Base-by-base conservation (phyloP, 1,140 invertebrate species). In the Homarus americanus region DNA sequence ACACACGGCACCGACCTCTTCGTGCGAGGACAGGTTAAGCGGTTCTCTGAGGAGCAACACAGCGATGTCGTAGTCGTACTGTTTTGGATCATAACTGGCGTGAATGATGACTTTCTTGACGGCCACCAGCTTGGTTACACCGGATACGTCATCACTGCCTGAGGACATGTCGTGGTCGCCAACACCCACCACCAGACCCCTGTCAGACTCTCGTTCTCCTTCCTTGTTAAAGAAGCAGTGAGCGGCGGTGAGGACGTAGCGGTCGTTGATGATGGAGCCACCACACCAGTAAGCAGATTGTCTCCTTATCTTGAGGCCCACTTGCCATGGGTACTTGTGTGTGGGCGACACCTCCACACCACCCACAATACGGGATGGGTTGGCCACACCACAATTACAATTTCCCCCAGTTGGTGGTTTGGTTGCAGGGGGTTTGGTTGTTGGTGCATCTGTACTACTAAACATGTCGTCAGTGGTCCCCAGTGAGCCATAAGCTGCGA, bases 31-130 rank as follows among this genome's bases (percentile, higher is more conserved):
- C 7, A 92, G 91, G 20, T 76, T 38, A 7, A 91, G 69, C 24
- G 82, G 40, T 58, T 82, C 72, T 12, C 41, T 34, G 17, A 93
- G 82, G 28, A 36, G 28, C 34, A 94, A 72, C 15, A 94, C 80
- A n/a, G 94, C 94, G 38, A 94, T 93, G 85, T 94, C 94, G 78
- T 94, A 93, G 73, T 80, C 34, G 28, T 82, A 20, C 10, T 34
- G 28, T 38, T 66, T 69, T 0, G 58, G 20, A 40, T 34, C 20
- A 34, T 87, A 87, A 1, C 32, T 28, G 7, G 44, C 2, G 17
- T 87, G 76, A 12, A 87, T 1, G 36, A 44, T 78, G 24, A 80
- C 53, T n/a, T n/a, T n/a, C 17, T 28, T 40, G 20, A 41, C 85
- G 9, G 49, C 28, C 4, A 80, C 44, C 36, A 80, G 3, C 93